These are phyloP conservation scores for Antrozous pallidus DNA, from an alignment of 2,797 vertebrate species.

Conservation along the genomic window DNA sequence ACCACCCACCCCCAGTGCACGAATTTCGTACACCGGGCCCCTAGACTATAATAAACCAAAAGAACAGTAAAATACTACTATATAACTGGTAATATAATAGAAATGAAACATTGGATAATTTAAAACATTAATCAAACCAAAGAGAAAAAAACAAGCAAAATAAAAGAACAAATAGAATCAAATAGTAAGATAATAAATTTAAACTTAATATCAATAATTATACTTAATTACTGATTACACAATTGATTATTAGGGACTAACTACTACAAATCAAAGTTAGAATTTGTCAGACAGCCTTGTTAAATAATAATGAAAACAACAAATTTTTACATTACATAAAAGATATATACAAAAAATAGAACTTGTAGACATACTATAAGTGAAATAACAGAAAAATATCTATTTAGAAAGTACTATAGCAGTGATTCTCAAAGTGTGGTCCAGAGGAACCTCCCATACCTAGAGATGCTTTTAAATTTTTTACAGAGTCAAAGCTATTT, in stretches of 20 bases:
- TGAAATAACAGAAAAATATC: background rate
- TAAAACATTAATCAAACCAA: background rate
- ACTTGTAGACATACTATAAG: background rate
- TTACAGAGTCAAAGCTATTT: background rate
- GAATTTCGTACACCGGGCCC: too few species aligned
- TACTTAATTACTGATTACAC: background rate
- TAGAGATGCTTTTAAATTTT: background rate
- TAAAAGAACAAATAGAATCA: background rate
- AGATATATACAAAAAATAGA: background rate
- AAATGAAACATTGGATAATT: constrained; percentile 24
- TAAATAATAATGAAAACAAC: constrained; percentile 3
- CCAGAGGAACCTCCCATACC: background rate
- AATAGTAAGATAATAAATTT: background rate
- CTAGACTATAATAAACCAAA: background rate
- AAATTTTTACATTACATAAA: background rate
- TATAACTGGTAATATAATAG: background rate
- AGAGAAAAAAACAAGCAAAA: background rate
- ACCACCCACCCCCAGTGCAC: too few species aligned
- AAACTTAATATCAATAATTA: background rate
- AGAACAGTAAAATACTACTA: constrained; percentile 2
- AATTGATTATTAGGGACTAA: background rate
- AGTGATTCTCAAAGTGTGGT: background rate
- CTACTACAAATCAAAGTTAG: background rate
- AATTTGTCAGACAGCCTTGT: background rate
- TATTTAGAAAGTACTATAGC: background rate